These are phyloP conservation scores for Sympetrum striolatum DNA, from an alignment of 2,888 invertebrate genomes.

Conservation along the genomic window DNA sequence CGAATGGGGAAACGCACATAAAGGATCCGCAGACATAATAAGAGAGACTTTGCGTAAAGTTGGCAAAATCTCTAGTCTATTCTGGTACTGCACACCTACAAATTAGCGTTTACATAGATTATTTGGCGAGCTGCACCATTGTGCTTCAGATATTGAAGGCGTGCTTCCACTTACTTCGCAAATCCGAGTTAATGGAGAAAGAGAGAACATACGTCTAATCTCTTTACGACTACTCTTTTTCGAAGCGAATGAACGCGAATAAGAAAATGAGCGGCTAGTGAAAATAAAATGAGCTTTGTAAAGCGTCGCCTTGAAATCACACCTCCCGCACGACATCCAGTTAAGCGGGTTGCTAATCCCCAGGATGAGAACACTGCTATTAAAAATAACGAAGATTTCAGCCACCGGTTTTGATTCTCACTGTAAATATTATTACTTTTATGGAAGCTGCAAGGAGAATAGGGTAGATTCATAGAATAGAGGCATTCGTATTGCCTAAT, in stretches of 20 bases:
- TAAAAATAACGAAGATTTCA: too few species aligned
- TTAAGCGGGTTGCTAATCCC: not conserved
- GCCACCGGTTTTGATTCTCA: too few species aligned
- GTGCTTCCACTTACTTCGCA: not conserved
- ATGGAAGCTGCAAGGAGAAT: too few species aligned
- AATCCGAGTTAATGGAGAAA: slow-evolving; percentile 20
- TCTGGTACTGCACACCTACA: too few species aligned
- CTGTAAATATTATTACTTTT: too few species aligned
- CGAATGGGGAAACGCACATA: too few species aligned
- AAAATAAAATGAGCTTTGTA: not conserved
- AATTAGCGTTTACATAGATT: too few species aligned
- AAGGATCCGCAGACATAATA: too few species aligned
- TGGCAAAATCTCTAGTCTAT: too few species aligned
- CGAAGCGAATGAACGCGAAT: not conserved
- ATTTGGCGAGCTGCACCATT: not conserved
- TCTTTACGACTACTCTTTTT: slow-evolving; percentile 15
- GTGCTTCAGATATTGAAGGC: not conserved
- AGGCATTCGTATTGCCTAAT: too few species aligned
- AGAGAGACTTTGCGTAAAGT: too few species aligned
- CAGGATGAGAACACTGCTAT: not conserved
- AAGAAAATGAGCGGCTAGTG: not conserved
- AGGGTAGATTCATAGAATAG: too few species aligned
- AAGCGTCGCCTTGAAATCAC: not conserved
- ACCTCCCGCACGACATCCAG: not conserved
- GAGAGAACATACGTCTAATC: slow-evolving; percentile 8